These are phyloP conservation scores for Ictalurus punctatus DNA, from an alignment of 2,113 vertebrate genomes.

Conservation along the genomic window DNA sequence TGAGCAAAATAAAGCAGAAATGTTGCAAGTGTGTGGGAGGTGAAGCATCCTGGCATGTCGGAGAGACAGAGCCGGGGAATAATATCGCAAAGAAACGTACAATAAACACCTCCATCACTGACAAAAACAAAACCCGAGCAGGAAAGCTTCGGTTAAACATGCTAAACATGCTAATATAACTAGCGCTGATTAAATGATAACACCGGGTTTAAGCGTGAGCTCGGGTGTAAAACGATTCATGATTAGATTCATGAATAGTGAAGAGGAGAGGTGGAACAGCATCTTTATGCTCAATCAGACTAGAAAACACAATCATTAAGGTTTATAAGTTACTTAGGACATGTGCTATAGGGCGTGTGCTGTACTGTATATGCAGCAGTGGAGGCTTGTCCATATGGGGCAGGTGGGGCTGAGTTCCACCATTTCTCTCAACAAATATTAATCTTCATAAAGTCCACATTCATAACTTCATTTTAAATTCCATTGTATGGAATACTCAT, in stretches of 20 bases:
- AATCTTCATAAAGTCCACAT: not conserved
- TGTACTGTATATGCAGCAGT: not conserved
- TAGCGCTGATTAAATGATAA: not conserved
- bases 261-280: not conserved
- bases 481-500: not conserved
- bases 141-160: not conserved
- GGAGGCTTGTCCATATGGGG: too few relatives aligned
- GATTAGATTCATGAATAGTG: not conserved
- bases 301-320: not conserved
- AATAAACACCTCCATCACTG: not conserved
- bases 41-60: not conserved
- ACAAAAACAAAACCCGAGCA: not conserved
- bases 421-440: not conserved
- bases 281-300: not conserved
- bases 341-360: not conserved
- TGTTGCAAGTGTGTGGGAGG: constrained; percentile 7
- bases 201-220: too few relatives aligned
- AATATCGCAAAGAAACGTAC: not conserved
- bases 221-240: not conserved
- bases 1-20: constrained; percentile 3
- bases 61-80: not conserved
- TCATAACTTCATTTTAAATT: too few relatives aligned
- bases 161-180: not conserved
- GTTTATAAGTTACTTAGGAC: not conserved
- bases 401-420: not conserved